Percentiles rank a stretch among this genome's conserved stretches.
These are phyloP conservation scores for Tetranychus truncatus DNA, from an alignment of 2,888 invertebrate species.

Conservation along the genomic window DNA sequence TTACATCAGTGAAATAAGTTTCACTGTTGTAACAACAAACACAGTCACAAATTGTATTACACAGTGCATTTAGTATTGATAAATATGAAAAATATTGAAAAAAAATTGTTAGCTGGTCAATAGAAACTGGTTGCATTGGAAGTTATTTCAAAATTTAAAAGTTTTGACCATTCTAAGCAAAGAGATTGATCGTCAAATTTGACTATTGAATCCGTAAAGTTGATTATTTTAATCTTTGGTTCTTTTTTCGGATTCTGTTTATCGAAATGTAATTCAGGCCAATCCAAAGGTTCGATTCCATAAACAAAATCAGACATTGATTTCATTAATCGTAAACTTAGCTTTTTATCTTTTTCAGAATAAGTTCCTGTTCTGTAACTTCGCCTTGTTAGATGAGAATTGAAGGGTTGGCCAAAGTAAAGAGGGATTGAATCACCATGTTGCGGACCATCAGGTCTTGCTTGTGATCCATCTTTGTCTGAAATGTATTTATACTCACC, in stretches of 20 bases:
- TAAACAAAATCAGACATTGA: neutral
- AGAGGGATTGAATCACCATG: neutral
- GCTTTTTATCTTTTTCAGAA: neutral
- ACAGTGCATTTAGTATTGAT: too few relatives aligned
- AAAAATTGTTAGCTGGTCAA: too few relatives aligned
- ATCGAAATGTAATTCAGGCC: neutral
- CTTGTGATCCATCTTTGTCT: neutral
- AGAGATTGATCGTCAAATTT: constrained; percentile 1
- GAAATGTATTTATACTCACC: neutral
- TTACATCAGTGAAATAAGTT: too few relatives aligned
- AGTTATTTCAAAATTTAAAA: neutral
- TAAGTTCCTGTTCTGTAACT: neutral
- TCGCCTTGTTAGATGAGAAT: too few relatives aligned
- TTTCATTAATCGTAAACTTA: neutral
- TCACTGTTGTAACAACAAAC: too few relatives aligned
- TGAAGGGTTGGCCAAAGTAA: neutral
- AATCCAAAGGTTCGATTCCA: neutral
- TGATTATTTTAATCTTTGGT: neutral
- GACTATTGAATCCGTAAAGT: neutral
- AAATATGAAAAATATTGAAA: too few relatives aligned
- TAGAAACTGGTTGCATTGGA: too few relatives aligned
- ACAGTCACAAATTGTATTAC: too few relatives aligned
- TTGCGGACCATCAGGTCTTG: neutral
- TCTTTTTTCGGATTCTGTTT: neutral
- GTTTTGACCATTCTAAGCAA: constrained; percentile 15